Evolutionary conservation across 1,140 invertebrate genomes (phyloP).

Genomic region (Drosophila parvula): DNA sequence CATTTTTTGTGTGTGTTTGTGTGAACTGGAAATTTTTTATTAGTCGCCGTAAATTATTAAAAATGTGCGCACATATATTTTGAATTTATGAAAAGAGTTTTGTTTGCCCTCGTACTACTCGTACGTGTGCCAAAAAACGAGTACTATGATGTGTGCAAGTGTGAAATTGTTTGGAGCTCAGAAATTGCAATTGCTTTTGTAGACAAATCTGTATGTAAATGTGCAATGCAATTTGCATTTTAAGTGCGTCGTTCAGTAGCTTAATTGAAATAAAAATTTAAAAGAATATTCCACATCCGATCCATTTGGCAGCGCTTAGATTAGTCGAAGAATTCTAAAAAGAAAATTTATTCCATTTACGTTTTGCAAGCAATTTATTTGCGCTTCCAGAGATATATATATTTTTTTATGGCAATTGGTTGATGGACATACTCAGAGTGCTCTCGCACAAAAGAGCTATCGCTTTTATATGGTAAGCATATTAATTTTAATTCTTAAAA

Average conservation of each 20-base stretch:
- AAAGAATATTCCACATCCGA: conserved; percentile 41
- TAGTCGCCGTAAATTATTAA: conserved; percentile 58
- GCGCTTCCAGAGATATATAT: neutral
- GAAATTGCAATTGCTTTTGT: conserved; percentile 45
- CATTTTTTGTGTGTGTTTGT: conserved; percentile 6
- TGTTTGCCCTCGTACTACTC: conserved; percentile 27
- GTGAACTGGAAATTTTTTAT: conserved; percentile 40
- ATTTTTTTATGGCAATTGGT: conserved; percentile 18
- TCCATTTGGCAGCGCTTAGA: conserved; percentile 29
- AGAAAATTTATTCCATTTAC: conserved; percentile 24
- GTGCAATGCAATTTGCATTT: conserved; percentile 76
- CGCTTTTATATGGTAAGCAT: neutral
- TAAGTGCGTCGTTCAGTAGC: conserved; percentile 77
- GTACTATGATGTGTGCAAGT: conserved; percentile 6
- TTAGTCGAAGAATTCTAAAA: conserved; percentile 20
- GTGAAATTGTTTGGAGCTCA: conserved; percentile 36
- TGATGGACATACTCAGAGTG: conserved; percentile 8
- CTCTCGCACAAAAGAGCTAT: conserved; percentile 3
- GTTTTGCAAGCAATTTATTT: conserved; percentile 26
- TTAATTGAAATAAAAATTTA: conserved; percentile 77
- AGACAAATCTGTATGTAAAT: conserved; percentile 62
- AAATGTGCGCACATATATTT: conserved; percentile 49
- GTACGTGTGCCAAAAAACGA: conserved; percentile 16
- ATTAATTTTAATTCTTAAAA: conserved; percentile 2
- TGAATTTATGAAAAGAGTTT: conserved; percentile 65